These are phyloP conservation scores for Aphis craccivora DNA, from an alignment of 1,140 invertebrate species.

Conservation along the genomic window DNA sequence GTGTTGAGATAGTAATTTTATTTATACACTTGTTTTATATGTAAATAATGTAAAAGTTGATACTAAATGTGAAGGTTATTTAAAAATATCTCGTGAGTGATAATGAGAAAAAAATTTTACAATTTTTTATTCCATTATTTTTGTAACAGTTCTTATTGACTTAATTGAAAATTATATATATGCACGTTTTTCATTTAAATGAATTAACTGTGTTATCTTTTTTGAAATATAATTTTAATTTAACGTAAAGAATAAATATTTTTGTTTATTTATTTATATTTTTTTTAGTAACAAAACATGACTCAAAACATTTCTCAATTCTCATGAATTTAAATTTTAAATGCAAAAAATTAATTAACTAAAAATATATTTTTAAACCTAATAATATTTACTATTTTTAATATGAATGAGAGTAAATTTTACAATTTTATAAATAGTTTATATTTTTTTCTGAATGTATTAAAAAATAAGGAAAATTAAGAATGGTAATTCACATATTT, in stretches of 20 bases:
- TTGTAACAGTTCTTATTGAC: slow-evolving; percentile 39
- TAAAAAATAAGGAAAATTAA: slow-evolving; percentile 36
- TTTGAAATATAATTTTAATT: slow-evolving; percentile 10
- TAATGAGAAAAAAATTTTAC: slow-evolving; percentile 15
- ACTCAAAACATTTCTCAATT: slow-evolving; percentile 29
- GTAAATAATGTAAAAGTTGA: background rate
- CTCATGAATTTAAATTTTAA: slow-evolving; percentile 27
- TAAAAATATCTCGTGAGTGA: slow-evolving; percentile 18
- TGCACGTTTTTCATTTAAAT: slow-evolving; percentile 11
- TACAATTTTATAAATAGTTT: slow-evolving; percentile 40
- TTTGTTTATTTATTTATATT: slow-evolving; percentile 26
- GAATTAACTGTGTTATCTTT: slow-evolving; percentile 33
- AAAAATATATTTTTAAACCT: slow-evolving; percentile 48
- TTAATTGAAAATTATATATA: background rate
- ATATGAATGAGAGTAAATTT: slow-evolving; percentile 38
- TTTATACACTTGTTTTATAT: slow-evolving; percentile 16
- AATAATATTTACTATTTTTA: slow-evolving; percentile 43
- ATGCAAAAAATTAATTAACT: slow-evolving; percentile 23
- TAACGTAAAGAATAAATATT: slow-evolving; percentile 3
- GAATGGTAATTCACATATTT: slow-evolving; percentile 28
- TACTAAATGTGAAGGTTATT: slow-evolving; percentile 40
- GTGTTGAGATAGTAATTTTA: slow-evolving; percentile 29
- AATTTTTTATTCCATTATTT: slow-evolving; percentile 54
- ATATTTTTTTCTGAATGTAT: slow-evolving; percentile 35
- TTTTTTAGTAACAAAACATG: slow-evolving; percentile 34